phyloP scores from a whole-genome alignment of 2,113 vertebrate species.

The Lepus americanus region DNA sequence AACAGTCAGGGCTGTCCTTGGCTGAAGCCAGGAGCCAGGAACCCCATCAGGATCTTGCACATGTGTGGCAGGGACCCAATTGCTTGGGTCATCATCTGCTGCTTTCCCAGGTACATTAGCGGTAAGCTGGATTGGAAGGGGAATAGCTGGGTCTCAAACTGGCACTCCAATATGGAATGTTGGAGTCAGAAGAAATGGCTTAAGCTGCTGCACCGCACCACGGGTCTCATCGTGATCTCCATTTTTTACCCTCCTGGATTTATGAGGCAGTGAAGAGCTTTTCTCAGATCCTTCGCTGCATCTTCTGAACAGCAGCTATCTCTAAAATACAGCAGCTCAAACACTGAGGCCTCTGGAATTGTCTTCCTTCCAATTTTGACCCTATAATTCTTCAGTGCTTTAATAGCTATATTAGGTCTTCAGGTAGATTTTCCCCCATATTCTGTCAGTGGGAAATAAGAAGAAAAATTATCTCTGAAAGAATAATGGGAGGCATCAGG shows the following conservation, averaged over 20 bases:
- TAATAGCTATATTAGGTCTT: neutral
- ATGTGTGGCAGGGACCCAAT: too few relatives aligned
- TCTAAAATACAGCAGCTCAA: neutral
- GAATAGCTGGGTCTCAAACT: too few relatives aligned
- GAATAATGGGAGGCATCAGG: neutral
- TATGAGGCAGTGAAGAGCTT: neutral
- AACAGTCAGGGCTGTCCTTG: too few relatives aligned
- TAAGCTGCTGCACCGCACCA: too few relatives aligned
- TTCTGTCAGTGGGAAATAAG: neutral
- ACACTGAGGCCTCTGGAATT: neutral
- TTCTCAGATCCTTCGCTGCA: neutral
- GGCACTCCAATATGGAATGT: too few relatives aligned
- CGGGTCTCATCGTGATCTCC: too few relatives aligned
- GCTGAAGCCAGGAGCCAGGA: too few relatives aligned
- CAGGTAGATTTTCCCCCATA: neutral
- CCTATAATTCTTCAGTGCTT: conserved; percentile 1
- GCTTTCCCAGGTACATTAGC: too few relatives aligned
- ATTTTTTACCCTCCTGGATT: neutral
- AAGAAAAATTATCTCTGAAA: conserved; percentile 34
- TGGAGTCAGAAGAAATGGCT: too few relatives aligned
- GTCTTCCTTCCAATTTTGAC: neutral
- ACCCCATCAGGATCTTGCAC: too few relatives aligned
- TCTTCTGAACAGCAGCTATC: neutral
- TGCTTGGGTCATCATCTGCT: too few relatives aligned
- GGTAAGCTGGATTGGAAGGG: too few relatives aligned